Evolutionary conservation across 64 coral and sea anemone genomes (phyloP).

Genomic region (Platygyra sinensis): DNA sequence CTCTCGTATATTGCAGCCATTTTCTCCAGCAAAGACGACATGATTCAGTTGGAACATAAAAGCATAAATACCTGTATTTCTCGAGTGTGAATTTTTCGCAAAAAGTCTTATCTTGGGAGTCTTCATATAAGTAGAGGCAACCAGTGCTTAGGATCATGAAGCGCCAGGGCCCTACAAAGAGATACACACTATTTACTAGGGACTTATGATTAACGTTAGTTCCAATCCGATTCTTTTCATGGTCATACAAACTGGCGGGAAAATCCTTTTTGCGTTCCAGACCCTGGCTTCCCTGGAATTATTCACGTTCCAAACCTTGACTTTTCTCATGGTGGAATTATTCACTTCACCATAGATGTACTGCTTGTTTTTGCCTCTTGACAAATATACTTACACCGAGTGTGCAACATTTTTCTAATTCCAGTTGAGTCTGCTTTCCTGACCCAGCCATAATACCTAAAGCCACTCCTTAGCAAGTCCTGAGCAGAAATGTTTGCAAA

Average conservation of each 20-base stretch:
- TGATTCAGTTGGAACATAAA: too few relatives aligned
- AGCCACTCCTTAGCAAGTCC: neutral
- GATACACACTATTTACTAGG: neutral
- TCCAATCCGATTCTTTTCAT: too few relatives aligned
- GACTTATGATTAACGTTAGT: neutral
- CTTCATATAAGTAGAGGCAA: slow-evolving; percentile 6
- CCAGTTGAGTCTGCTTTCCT: neutral
- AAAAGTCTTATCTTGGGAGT: neutral
- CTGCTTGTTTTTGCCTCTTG: too few relatives aligned
- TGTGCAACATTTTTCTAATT: neutral
- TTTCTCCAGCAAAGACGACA: too few relatives aligned
- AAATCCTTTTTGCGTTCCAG: too few relatives aligned
- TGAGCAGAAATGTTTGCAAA: slow-evolving; percentile 15
- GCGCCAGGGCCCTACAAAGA: neutral
- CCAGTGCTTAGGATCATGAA: slow-evolving; percentile 26
- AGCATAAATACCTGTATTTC: neutral
- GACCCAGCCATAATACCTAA: neutral
- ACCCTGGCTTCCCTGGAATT: too few relatives aligned
- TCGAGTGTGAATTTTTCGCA: neutral
- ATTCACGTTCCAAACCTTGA: too few relatives aligned
- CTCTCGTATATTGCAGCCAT: too few relatives aligned
- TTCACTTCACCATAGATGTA: too few relatives aligned
- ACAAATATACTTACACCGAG: slow-evolving; percentile 4
- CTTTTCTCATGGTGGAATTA: too few relatives aligned
- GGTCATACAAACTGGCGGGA: too few relatives aligned